Base-by-base conservation (phyloP, 2,888 invertebrate species). In the Lithophane socia region DNA sequence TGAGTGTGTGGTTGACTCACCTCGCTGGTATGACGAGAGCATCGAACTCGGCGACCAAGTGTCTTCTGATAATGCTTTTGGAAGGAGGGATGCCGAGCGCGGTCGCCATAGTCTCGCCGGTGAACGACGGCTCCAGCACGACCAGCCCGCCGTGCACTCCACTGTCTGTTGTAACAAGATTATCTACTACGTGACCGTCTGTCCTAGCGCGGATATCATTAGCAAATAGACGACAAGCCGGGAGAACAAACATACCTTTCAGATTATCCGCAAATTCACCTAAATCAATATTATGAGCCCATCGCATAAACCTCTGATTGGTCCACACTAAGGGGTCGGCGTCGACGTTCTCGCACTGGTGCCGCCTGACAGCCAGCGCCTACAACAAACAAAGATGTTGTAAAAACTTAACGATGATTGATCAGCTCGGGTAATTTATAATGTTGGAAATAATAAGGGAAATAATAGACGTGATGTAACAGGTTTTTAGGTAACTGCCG, bases 301-400 rank as follows among this genome's bases (percentile, higher is more conserved):
- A 99, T 92, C 98, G 98, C 90, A 99, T 98, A 94, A 99, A 99
- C 92, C 99, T 97, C 93, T 99, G 98, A 97, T 99, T 99, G 89
- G 99, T 99, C 99, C 99, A 99, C 73, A 99, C 99, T 88, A 99
- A 97, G 70, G 99, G 99, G 96, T 99, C 99, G 9, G 98, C 98
- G 92, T 99, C 98, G 79, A 98, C 98, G 88, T 98, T 98, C 93
- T 99, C 99, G 93, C 98, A 98, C 92, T 99, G 98, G 92, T 98
- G 98, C 88, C 99, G 97, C 87, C 99, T 97, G 89, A 99, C 98
- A 60, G 98, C 98, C 87, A 99, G 95, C 68, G 98, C 98, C 98
- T 98, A 89, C 75, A 84, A 87, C 80, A 90, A 93, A 92, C 92
- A 91, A 91, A 84, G 85, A 86, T 86, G 83, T 87, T 88, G 85